phyloP scores from a whole-genome alignment of 1,140 invertebrate species.

The Macrostomum lignano region DNA sequence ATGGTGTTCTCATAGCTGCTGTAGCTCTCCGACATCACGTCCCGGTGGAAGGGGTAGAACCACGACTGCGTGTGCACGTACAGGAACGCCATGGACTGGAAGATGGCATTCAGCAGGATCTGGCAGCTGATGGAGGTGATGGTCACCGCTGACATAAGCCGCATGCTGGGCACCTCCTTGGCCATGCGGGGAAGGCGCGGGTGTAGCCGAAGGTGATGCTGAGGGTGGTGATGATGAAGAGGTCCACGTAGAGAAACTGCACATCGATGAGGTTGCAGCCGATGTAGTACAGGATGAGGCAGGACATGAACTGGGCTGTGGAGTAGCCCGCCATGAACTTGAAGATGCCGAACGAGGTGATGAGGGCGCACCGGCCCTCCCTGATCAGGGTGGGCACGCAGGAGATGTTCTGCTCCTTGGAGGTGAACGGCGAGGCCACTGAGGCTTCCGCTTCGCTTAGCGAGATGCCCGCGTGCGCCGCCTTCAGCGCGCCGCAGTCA shows the following conservation, averaged over 20 bases:
- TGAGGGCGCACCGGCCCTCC: conserved; percentile 24
- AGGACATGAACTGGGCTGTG: conserved; percentile 66
- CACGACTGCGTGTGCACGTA: conserved; percentile 38
- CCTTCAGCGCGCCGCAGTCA: conserved; percentile 72
- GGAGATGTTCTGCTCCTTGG: conserved; percentile 50
- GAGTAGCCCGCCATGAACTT: conserved; percentile 91
- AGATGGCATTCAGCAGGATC: conserved; percentile 35
- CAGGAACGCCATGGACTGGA: conserved; percentile 39
- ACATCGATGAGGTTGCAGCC: conserved; percentile 29
- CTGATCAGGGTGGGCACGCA: conserved; percentile 56
- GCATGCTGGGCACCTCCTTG: conserved; percentile 37
- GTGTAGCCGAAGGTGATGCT: conserved; percentile 34
- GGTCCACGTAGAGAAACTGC: conserved; percentile 38
- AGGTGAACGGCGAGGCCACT: conserved; percentile 85
- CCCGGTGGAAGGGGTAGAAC: conserved; percentile 24
- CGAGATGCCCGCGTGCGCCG: conserved; percentile 74
- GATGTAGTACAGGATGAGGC: conserved; percentile 54
- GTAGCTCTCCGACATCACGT: not conserved
- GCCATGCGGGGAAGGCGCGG: conserved; percentile 37
- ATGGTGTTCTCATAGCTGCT: conserved; percentile 24
- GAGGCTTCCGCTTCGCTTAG: conserved; percentile 76
- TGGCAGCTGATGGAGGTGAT: conserved; percentile 36
- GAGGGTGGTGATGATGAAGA: conserved; percentile 35
- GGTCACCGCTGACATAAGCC: conserved; percentile 31
- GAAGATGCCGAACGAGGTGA: conserved; percentile 41